phyloP scores from a whole-genome alignment of 2,888 invertebrate species.

The Tiliacea citrago region DNA sequence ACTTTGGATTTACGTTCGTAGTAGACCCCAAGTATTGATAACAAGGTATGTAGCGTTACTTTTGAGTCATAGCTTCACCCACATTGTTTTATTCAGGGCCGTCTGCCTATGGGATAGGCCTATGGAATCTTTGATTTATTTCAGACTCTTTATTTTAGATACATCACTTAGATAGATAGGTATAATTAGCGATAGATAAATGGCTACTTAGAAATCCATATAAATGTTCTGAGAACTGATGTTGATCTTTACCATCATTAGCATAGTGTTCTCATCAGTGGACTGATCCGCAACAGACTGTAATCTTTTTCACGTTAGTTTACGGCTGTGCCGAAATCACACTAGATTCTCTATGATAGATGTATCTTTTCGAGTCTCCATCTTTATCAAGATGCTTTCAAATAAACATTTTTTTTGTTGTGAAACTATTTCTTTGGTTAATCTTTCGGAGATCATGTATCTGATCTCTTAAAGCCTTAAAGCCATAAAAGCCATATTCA shows the following conservation, averaged over 20 bases:
- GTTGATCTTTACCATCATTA: not conserved
- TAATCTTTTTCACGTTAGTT: not conserved
- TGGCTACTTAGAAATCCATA: not conserved
- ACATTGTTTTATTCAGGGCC: conserved; percentile 36
- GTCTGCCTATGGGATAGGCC: conserved; percentile 27
- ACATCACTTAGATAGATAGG: not conserved
- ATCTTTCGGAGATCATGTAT: not conserved
- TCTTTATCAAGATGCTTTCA: not conserved
- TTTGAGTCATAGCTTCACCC: conserved; percentile 56
- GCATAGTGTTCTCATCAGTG: too few relatives aligned
- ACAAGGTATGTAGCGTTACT: not conserved
- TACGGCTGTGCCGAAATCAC: not conserved
- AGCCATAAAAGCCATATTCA: conserved; percentile 1
- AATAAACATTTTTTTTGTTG: too few relatives aligned
- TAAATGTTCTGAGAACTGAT: not conserved
- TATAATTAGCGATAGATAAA: not conserved
- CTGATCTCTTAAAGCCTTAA: not conserved
- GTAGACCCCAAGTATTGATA: conserved; percentile 38
- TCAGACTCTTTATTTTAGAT: not conserved
- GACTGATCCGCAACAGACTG: not conserved
- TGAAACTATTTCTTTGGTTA: not conserved
- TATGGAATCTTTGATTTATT: conserved; percentile 8
- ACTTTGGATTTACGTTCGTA: too few relatives aligned
- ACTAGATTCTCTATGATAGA: not conserved
- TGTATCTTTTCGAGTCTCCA: not conserved